phyloP scores from a whole-genome alignment of 2,113 vertebrate genomes.

The Lampris incognitus region DNA sequence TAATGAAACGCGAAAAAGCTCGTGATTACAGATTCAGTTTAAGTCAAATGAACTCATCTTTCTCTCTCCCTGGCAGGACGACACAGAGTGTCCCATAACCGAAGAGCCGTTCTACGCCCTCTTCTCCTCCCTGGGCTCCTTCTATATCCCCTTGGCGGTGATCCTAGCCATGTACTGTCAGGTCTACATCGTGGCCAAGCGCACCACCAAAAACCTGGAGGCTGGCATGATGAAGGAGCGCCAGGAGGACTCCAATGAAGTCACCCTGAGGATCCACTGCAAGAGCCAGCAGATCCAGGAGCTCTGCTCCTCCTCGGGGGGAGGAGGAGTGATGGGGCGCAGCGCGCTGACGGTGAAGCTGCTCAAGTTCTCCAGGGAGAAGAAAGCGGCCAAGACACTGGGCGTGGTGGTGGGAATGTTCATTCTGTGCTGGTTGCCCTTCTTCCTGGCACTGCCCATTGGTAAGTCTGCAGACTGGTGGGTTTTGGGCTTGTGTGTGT shows the following conservation, averaged over 20 bases:
- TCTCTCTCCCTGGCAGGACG: constrained; percentile 1
- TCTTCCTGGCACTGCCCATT: constrained; percentile 68
- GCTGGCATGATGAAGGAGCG: constrained; percentile 26
- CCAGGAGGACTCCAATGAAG: constrained; percentile 20
- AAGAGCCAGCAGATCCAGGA: constrained; percentile 84
- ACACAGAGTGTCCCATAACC: constrained; percentile 30
- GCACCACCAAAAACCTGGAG: constrained; percentile 29
- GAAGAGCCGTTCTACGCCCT: constrained; percentile 44
- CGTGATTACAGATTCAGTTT: too few species aligned
- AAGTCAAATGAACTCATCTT: neutral
- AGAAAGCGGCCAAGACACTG: constrained; percentile 74
- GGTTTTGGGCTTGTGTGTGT: neutral
- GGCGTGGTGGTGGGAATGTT: constrained; percentile 73
- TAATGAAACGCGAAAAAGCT: too few species aligned
- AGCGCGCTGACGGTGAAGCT: constrained; percentile 83
- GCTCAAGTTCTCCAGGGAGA: constrained; percentile 69
- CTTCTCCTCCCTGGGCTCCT: constrained; percentile 40
- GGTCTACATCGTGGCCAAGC: constrained; percentile 38
- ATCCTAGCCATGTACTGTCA: constrained; percentile 40
- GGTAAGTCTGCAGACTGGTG: constrained; percentile 36
- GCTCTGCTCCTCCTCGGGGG: constrained; percentile 68
- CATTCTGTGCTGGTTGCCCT: constrained; percentile 72
- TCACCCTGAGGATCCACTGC: constrained; percentile 53
- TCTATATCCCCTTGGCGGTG: constrained; percentile 37
- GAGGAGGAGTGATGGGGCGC: constrained; percentile 61